Percentiles rank a stretch among this genome's conserved stretches.
These are phyloP conservation scores for Drosophila imparisetae DNA, from an alignment of 2,888 invertebrate genomes.

Conservation along the genomic window DNA sequence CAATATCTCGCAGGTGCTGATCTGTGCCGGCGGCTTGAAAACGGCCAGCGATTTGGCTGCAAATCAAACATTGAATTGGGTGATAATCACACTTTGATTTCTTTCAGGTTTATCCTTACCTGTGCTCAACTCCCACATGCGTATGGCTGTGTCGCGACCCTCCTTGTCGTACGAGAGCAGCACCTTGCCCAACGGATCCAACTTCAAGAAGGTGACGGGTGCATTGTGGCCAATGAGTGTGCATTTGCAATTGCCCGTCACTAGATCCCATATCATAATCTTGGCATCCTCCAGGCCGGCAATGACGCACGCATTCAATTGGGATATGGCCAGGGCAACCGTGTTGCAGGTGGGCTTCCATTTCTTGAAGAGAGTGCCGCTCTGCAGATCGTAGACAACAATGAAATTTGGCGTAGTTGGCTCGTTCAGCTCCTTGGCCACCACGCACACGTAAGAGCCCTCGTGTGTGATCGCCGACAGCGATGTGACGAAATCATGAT, in stretches of 20 bases:
- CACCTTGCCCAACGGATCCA: conserved; percentile 90
- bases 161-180: conserved; percentile 91
- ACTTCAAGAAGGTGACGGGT: conserved; percentile 89
- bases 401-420: conserved; percentile 94
- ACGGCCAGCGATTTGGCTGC: conserved; percentile 92
- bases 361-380: conserved; percentile 95
- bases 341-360: conserved; percentile 95
- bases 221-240: conserved; percentile 92
- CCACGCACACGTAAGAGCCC: conserved; percentile 91
- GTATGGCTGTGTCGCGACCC: conserved; percentile 90
- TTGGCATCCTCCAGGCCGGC: conserved; percentile 93
- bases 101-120: conserved; percentile 85
- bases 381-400: conserved; percentile 95
- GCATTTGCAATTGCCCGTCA: conserved; percentile 92
- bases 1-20: conserved; percentile 91
- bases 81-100: not conserved
- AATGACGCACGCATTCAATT: conserved; percentile 92
- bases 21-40: conserved; percentile 90
- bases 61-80: conserved; percentile 39
- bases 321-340: conserved; percentile 93
- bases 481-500: conserved; percentile 94
- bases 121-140: conserved; percentile 92
- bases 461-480: conserved; percentile 94
- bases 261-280: conserved; percentile 94
- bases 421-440: conserved; percentile 89